Conservation (phyloP, 2,113 vertebrate genomes). For the Falcunculus frontatus region DNA sequence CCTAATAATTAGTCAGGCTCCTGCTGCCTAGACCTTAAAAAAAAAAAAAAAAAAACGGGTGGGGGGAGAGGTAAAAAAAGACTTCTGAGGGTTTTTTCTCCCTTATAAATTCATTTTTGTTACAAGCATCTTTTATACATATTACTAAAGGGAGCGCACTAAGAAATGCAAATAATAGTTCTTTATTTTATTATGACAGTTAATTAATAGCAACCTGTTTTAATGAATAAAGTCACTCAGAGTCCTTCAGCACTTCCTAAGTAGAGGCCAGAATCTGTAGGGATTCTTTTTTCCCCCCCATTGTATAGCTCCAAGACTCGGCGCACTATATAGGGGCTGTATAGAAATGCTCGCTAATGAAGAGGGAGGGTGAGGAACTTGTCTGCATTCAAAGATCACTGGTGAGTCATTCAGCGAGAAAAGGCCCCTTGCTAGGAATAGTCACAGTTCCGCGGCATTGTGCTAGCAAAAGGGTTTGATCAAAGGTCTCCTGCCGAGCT, state of each 20-base stretch:
- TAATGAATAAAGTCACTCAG: constrained; percentile 87
- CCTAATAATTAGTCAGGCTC: constrained; percentile 73
- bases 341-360: constrained; percentile 89
- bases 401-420: constrained; percentile 86
- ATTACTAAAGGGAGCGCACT: constrained; percentile 75
- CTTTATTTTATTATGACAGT: constrained; percentile 89
- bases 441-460: constrained; percentile 88
- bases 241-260: constrained; percentile 86
- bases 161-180: constrained; percentile 83
- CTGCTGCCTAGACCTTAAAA: constrained; percentile 62
- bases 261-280: constrained; percentile 80
- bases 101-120: constrained; percentile 75
- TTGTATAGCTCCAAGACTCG: constrained; percentile 78
- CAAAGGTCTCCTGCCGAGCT: constrained; percentile 80
- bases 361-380: constrained; percentile 84
- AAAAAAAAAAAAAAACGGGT: neutral
- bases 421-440: constrained; percentile 83
- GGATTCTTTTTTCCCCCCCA: constrained; percentile 75
- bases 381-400: constrained; percentile 87
- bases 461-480: constrained; percentile 82
- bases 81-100: constrained; percentile 36
- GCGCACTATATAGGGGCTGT: constrained; percentile 78
- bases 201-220: constrained; percentile 90
- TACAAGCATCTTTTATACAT: constrained; percentile 80
- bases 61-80: neutral